Conservation (phyloP, 2,888 invertebrate genomes). For the Charanyca ferruginea region DNA sequence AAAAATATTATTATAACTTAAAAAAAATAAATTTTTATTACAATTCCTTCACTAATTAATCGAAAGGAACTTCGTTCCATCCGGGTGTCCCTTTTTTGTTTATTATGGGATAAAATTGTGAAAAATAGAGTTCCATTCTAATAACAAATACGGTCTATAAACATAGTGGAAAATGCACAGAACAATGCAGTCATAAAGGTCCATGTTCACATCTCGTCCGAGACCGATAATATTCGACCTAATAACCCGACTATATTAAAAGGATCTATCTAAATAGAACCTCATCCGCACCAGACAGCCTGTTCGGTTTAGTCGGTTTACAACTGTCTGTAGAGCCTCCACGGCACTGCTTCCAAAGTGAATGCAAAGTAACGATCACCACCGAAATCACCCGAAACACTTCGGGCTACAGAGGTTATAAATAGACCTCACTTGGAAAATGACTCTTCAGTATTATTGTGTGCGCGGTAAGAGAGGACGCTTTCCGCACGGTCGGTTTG, state of each 20-base stretch:
- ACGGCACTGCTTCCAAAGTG: conserved; percentile 72
- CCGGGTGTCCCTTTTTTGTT: too few species aligned
- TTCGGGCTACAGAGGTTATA: conserved; percentile 76
- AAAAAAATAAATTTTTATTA: too few species aligned
- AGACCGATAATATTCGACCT: conserved; percentile 65
- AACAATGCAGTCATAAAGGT: conserved; percentile 60
- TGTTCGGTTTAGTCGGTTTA: conserved; percentile 57
- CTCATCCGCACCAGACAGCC: conserved; percentile 45
- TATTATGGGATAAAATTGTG: too few species aligned
- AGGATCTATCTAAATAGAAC: conserved; percentile 12
- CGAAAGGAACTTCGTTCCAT: too few species aligned
- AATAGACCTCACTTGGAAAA: conserved; percentile 74
- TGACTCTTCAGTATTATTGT: conserved; percentile 75
- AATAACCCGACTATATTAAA: conserved; percentile 42
- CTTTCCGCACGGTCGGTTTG: conserved; percentile 53
- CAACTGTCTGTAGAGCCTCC: conserved; percentile 66
- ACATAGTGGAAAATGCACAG: conserved; percentile 4
- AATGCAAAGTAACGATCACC: conserved; percentile 81
- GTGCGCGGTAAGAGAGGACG: conserved; percentile 61
- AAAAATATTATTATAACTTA: too few species aligned
- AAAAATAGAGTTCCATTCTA: background rate
- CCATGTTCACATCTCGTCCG: conserved; percentile 61
- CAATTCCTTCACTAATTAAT: too few species aligned
- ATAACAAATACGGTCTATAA: too few species aligned
- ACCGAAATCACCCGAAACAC: conserved; percentile 73